phyloP scores from a whole-genome alignment of 2,888 invertebrate species.

The Boloria euphrosyne region DNA sequence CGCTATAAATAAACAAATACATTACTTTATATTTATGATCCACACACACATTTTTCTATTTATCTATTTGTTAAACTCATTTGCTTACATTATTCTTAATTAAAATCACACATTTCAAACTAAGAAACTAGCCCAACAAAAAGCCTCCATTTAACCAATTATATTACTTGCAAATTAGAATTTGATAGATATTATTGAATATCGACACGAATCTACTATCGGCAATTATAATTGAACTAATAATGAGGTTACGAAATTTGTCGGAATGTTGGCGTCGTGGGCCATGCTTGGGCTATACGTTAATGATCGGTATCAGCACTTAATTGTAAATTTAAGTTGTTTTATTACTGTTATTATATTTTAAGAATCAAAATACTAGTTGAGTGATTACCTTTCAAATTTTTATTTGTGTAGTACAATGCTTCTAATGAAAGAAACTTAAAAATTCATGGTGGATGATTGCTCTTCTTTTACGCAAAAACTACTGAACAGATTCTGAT shows the following conservation, averaged over 20 bases:
- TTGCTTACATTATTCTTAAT: not conserved
- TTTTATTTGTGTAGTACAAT: not conserved
- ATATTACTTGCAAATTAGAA: not conserved
- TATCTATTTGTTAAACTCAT: not conserved
- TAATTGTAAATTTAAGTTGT: conserved; percentile 39
- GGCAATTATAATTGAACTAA: conserved; percentile 35
- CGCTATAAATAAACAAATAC: too few relatives aligned
- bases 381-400: conserved; percentile 1
- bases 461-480: too few relatives aligned
- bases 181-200: not conserved
- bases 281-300: conserved; percentile 7
- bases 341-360: conserved; percentile 29
- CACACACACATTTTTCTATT: too few relatives aligned
- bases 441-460: too few relatives aligned
- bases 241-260: conserved; percentile 37
- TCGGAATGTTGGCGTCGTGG: conserved; percentile 29
- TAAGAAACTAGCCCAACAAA: too few relatives aligned
- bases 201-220: conserved; percentile 9
- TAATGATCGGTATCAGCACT: conserved; percentile 32
- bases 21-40: too few relatives aligned
- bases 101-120: not conserved
- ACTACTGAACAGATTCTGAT: too few relatives aligned
- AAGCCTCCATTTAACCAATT: conserved; percentile 1
- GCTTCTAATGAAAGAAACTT: not conserved
- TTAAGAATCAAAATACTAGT: conserved; percentile 24